Evolutionary conservation across 1,140 invertebrate genomes (phyloP).

Genomic region (Pseudomyrmex dendroicus): DNA sequence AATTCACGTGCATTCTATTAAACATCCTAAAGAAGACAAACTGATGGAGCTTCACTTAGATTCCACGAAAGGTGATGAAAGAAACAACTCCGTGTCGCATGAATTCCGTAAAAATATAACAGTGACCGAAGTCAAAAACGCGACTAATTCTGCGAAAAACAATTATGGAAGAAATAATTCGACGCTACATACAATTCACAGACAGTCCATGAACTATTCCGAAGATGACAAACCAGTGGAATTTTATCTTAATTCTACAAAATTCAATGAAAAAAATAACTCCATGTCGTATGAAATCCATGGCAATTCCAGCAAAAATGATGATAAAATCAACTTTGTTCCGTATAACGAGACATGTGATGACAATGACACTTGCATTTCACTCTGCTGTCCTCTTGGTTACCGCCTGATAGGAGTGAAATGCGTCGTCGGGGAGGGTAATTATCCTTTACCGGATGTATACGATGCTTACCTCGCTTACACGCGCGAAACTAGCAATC

Average conservation of each 20-base stretch:
- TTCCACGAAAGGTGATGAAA: neutral
- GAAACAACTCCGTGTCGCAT: neutral
- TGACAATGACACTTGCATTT: neutral
- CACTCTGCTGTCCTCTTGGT: conserved; percentile 54
- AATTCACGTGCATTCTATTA: neutral
- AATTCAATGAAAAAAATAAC: neutral
- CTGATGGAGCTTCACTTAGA: neutral
- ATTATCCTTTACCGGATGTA: conserved; percentile 44
- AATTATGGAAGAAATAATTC: too few relatives aligned
- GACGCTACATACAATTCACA: too few relatives aligned
- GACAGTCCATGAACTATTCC: too few relatives aligned
- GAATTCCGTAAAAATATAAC: neutral
- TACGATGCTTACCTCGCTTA: conserved; percentile 2
- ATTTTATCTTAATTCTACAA: neutral
- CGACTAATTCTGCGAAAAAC: too few relatives aligned
- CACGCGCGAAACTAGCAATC: neutral
- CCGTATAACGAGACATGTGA: neutral
- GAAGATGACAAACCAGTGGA: too few relatives aligned
- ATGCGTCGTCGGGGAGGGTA: conserved; percentile 1
- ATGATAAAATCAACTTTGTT: too few relatives aligned
- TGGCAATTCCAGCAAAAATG: neutral
- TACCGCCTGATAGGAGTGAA: neutral
- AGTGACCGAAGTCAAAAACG: too few relatives aligned
- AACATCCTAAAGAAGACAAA: neutral
- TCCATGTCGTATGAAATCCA: neutral